Evolutionary conservation across 2,888 invertebrate genomes (phyloP).

Genomic region (Steinernema hermaphroditum): DNA sequence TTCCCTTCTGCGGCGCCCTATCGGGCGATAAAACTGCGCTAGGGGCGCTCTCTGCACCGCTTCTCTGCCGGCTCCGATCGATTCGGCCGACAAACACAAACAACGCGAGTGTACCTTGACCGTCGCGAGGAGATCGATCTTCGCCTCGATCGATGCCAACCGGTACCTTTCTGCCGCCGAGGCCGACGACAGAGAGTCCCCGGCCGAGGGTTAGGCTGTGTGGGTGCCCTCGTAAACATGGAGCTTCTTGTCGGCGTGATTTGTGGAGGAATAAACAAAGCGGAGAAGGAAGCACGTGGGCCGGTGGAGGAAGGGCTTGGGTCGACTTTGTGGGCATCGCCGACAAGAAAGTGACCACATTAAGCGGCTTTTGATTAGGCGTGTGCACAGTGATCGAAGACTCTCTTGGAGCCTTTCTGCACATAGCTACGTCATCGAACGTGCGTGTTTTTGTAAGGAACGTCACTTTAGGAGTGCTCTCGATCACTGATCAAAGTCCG

Average conservation of each 20-base stretch:
- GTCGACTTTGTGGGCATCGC: not conserved
- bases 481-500: too few species aligned
- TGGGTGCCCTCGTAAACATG: not conserved
- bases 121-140: constrained; percentile 8
- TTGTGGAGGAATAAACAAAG: too few species aligned
- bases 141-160: not conserved
- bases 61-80: not conserved
- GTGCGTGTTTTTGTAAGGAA: too few species aligned
- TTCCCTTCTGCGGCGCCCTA: not conserved
- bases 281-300: not conserved
- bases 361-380: too few species aligned
- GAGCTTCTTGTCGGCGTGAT: not conserved
- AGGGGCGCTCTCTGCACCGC: not conserved
- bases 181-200: not conserved
- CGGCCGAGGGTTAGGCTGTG: not conserved
- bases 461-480: too few species aligned
- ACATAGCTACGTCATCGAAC: too few species aligned
- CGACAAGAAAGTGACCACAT: too few species aligned
- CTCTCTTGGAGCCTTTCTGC: too few species aligned
- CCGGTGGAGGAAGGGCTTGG: not conserved
- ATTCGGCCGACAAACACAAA: constrained; percentile 5
- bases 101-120: constrained; percentile 25
- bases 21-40: constrained; percentile 25
- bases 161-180: not conserved
- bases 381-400: too few species aligned